These are phyloP conservation scores for Callipepla californica DNA, from an alignment of 2,113 vertebrate species.

Conservation along the genomic window DNA sequence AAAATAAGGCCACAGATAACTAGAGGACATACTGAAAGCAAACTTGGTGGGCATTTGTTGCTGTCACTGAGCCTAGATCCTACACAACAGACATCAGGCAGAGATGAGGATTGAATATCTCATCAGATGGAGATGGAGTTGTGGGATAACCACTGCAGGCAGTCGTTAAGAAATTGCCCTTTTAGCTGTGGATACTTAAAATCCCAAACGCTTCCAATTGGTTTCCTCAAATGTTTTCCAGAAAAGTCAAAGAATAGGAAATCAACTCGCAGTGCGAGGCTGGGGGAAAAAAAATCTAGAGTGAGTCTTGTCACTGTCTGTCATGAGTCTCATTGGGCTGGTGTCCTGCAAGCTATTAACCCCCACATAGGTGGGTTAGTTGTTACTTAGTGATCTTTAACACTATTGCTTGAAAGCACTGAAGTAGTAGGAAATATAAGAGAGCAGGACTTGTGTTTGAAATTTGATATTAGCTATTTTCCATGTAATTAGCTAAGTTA, in stretches of 20 bases:
- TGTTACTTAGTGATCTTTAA: neutral
- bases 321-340: neutral
- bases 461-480: neutral
- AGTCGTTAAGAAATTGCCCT: neutral
- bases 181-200: neutral
- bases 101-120: neutral
- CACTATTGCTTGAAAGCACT: neutral
- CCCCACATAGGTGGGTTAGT: neutral
- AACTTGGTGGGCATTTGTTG: neutral
- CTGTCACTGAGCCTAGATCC: neutral
- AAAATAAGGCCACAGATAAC: constrained; percentile 3
- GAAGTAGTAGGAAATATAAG: neutral
- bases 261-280: neutral
- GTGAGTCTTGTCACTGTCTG: neutral
- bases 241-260: neutral
- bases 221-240: neutral
- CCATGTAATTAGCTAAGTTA: too few species aligned
- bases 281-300: neutral
- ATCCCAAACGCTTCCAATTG: neutral
- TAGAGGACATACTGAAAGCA: neutral
- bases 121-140: neutral
- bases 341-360: neutral
- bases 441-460: neutral
- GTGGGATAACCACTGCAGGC: neutral
- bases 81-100: neutral